A percentile compares a stretch with the other conserved stretches of the same genome.
These are phyloP conservation scores for Quadroppia sp. DNA, from an alignment of 2,888 invertebrate genomes.

Conservation along the genomic window DNA sequence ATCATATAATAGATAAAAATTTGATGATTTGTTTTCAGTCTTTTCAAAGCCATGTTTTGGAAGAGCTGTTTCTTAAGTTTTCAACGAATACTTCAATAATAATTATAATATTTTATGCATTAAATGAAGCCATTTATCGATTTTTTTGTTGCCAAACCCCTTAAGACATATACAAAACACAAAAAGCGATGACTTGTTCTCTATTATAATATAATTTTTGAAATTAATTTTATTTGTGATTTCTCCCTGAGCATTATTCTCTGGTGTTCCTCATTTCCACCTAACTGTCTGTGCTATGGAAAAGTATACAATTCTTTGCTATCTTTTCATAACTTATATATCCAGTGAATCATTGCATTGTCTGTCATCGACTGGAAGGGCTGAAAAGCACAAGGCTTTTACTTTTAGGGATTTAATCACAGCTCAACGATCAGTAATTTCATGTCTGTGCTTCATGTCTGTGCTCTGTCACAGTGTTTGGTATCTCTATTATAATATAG, in stretches of 20 bases:
- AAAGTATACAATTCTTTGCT: background rate
- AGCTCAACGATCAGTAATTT: slow-evolving; percentile 21
- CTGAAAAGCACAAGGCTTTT: background rate
- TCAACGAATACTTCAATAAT: no score
- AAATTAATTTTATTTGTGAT: slow-evolving; percentile 1
- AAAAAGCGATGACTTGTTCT: no score
- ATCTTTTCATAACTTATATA: slow-evolving; percentile 13
- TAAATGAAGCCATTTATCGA: no score
- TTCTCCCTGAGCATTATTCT: slow-evolving; percentile 6
- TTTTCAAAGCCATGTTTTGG: no score
- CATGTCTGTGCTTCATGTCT: slow-evolving; percentile 5
- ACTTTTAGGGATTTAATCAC: background rate
- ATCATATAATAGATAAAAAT: background rate
- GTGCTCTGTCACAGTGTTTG: background rate
- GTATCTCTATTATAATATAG: background rate
- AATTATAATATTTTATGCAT: no score
- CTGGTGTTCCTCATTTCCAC: background rate
- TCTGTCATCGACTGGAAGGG: background rate
- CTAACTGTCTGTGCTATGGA: background rate
- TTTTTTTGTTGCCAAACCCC: no score
- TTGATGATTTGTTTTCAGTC: background rate
- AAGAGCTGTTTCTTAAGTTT: no score
- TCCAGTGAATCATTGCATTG: slow-evolving; percentile 23
- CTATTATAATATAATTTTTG: slow-evolving; percentile 6
- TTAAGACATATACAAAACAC: no score